Base-by-base conservation (phyloP, 2,888 invertebrate genomes). In the Napeogenes sylphis region DNA sequence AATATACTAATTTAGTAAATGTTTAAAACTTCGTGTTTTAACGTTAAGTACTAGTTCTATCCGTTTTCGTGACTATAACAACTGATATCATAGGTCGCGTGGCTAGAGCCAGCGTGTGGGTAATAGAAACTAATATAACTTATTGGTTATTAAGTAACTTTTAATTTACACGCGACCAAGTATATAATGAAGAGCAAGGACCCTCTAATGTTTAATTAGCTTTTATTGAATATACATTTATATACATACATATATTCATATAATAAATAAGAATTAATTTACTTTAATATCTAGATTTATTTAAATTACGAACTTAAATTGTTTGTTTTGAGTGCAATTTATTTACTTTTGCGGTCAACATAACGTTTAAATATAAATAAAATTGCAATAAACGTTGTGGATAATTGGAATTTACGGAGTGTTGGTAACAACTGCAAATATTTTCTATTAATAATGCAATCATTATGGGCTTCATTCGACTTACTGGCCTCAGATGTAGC, bases 21-120 rank as follows among this genome's bases (percentile, higher is more conserved):
- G n/a, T 51, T 14, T 51, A 51, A 30, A 4, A n/a, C 30, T 64
- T 62, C 35, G 30, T 45, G 51, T 55, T 45, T 1, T 45, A 47
- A 35, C 47, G 42, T 51, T 60, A 61, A 57, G 46, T 55, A 51
- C 35, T 45, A 58, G 45, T 54, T 57, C 55, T 57, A 14, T 56
- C n/a, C 35, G 42, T 51, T 56, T 62, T 64, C 66, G 66, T 67
- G 66, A 45, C 14, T 45, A 21, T 64, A 62, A 64, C 62, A 47
- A 66, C 62, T 53, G 54, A 32, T 14, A 57, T 64, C 53, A 61
- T 42, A 42, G 32, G 42, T 67, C 46, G 66, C 64, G 62, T 67
- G 66, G 64, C 58, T 58, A 64, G 42, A 45, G 51, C 55, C 60
- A 67, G 62, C 35, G 58, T 59, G 33, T 45, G n/a, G 53, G 60